These are phyloP conservation scores for Agapostemon virescens DNA, from an alignment of 2,888 invertebrate species.

Conservation along the genomic window DNA sequence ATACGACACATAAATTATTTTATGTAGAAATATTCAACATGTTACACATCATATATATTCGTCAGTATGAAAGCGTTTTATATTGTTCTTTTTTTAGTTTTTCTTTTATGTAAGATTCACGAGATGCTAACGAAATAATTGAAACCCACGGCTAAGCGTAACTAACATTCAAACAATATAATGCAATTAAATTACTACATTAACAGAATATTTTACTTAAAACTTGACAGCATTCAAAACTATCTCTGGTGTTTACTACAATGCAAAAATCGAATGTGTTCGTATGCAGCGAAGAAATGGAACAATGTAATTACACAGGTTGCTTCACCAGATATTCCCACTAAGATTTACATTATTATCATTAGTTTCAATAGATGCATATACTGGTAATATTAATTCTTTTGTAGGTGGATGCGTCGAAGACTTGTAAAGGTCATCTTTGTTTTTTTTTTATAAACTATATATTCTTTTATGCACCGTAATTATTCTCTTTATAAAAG, in stretches of 20 bases:
- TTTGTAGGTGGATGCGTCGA: no score
- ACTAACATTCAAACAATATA: conserved; percentile 31
- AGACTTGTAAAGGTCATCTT: not conserved
- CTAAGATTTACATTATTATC: not conserved
- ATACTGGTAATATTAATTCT: not conserved
- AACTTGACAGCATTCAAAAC: conserved; percentile 31
- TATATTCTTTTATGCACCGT: no score
- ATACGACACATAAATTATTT: conserved; percentile 33
- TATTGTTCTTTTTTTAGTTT: conserved; percentile 11
- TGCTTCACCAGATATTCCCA: not conserved
- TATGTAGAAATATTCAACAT: conserved; percentile 41
- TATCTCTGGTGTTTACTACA: conserved; percentile 21
- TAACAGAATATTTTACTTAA: conserved; percentile 50
- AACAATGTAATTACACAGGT: conserved; percentile 32
- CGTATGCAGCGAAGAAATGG: conserved; percentile 25
- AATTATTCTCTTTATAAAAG: no score
- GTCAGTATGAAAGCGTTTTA: conserved; percentile 29
- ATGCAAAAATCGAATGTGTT: conserved; percentile 29
- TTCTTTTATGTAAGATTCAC: conserved; percentile 13
- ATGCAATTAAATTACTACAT: conserved; percentile 38
- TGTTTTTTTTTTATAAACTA: not conserved
- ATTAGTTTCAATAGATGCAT: not conserved
- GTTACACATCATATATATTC: conserved; percentile 13
- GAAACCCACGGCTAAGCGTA: conserved; percentile 19
- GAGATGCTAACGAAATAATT: conserved; percentile 25